Evolutionary conservation across 2,888 invertebrate genomes (phyloP).

Genomic region (Tridacna gigas): DNA sequence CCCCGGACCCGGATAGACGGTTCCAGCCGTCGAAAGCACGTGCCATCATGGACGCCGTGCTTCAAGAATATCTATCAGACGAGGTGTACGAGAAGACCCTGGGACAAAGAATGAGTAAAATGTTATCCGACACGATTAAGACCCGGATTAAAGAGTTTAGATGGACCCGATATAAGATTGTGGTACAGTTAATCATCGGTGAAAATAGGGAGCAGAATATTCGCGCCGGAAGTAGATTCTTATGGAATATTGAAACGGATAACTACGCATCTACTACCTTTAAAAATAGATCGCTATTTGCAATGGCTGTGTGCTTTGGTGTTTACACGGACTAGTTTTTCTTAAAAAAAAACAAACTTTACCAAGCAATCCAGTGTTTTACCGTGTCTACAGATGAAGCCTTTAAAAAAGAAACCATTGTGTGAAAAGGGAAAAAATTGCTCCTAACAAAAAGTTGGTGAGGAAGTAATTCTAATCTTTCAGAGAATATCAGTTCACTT

Average conservation of each 20-base stretch:
- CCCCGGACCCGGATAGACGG: constrained; percentile 61
- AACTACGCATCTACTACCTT: constrained; percentile 68
- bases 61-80: constrained; percentile 61
- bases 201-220: constrained; percentile 70
- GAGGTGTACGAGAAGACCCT: constrained; percentile 65
- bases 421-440: too few species aligned
- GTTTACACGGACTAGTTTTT: constrained; percentile 54
- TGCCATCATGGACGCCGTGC: constrained; percentile 61
- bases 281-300: constrained; percentile 67
- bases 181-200: constrained; percentile 72
- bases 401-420: too few species aligned
- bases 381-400: too few species aligned
- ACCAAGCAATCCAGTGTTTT: too few species aligned
- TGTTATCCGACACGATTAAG: constrained; percentile 69
- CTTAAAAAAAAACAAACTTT: background rate
- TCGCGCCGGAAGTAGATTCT: constrained; percentile 70
- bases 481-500: too few species aligned
- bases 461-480: too few species aligned
- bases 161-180: constrained; percentile 69
- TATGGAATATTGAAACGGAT: constrained; percentile 71
- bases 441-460: too few species aligned
- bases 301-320: constrained; percentile 71
- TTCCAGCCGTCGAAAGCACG: constrained; percentile 64
- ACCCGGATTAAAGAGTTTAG: constrained; percentile 67
- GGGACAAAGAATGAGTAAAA: constrained; percentile 65